A percentile compares a stretch with the other conserved stretches of the same genome.
These are phyloP conservation scores for Pocota personata DNA, from an alignment of 2,888 invertebrate genomes.

Conservation along the genomic window DNA sequence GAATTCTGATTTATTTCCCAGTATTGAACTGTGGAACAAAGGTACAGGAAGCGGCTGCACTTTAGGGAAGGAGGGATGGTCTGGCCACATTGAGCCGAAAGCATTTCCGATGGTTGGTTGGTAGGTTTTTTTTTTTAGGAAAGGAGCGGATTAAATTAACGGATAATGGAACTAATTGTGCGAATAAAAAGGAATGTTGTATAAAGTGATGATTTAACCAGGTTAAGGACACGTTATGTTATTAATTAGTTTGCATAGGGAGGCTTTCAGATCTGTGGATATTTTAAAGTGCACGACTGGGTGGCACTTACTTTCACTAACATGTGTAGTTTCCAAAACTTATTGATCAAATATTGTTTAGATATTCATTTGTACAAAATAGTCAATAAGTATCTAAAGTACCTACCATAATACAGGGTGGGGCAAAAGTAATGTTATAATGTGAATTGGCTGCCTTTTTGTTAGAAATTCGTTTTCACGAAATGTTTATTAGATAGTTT, in stretches of 20 bases:
- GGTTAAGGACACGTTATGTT: background rate
- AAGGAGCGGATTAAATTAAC: background rate
- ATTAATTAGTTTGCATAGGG: background rate
- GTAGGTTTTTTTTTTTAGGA: background rate
- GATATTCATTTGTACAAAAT: too few species aligned
- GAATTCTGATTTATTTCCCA: conserved; percentile 62
- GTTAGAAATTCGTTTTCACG: too few species aligned
- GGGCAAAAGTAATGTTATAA: too few species aligned
- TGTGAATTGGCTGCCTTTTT: too few species aligned
- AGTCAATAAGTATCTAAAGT: too few species aligned
- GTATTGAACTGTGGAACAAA: conserved; percentile 40
- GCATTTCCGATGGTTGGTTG: background rate
- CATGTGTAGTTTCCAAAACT: too few species aligned
- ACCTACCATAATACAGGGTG: too few species aligned
- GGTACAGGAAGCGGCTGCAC: conserved; percentile 64
- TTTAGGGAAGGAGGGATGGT: background rate
- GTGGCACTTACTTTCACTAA: too few species aligned
- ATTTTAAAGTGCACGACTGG: too few species aligned
- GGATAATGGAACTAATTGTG: conserved; percentile 47
- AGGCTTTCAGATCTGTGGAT: too few species aligned
- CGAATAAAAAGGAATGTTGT: background rate
- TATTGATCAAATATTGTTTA: too few species aligned
- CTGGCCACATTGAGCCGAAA: conserved; percentile 1
- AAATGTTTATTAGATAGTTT: too few species aligned
- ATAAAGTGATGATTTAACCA: background rate